Base-by-base conservation (phyloP, 2,888 invertebrate genomes). In the Norana najaformis region DNA sequence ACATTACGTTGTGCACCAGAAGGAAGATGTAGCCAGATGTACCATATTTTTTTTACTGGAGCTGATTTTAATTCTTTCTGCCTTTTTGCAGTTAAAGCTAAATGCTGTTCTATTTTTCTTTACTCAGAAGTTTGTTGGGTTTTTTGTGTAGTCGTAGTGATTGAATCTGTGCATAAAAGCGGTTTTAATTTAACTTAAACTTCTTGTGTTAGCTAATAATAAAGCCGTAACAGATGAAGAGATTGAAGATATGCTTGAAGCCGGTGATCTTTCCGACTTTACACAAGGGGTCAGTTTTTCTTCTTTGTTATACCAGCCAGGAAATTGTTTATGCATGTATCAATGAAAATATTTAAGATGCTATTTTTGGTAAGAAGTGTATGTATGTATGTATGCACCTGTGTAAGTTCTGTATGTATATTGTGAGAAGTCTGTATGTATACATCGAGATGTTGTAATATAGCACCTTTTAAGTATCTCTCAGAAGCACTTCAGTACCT, bases 181-280 rank as follows among this genome's bases (percentile, higher is more conserved):
- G 69, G n/a, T n/a, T n/a, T n/a, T n/a, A 69, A 30, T 69, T n/a
- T n/a, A 69, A 69, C 8, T 69, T 69, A 30, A 69, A 69, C 16
- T 69, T 69, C 13, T 69, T 69, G 0, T 69, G 3, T 34, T 47
- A 34, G 41, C 90, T 36, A 89, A 41, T n/a, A 90, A 90, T 37
- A 69, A 83, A 41, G 39, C 69, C 38, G 83, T 90, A 83, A 89
- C 83, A 30, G 90, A 90, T 14, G 90, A 38, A 37, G 89, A 90
- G n/a, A 83, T 90, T 20, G 90, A 90, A 34, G 53, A 83, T 37
- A 83, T 90, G 85, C 35, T 89, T 53, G 89, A 88, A 41, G 41
- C 41, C 23, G 88, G 85, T 83, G 37, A 89, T 38, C 85, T 85
- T 11, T 85, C 85, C 8, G 85, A 85, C 85, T 85, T 85, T 85